A percentile compares a stretch with the other conserved stretches of the same genome.
Conservation (phyloP, 2,888 invertebrate species). For the Tipula vernalis region DNA sequence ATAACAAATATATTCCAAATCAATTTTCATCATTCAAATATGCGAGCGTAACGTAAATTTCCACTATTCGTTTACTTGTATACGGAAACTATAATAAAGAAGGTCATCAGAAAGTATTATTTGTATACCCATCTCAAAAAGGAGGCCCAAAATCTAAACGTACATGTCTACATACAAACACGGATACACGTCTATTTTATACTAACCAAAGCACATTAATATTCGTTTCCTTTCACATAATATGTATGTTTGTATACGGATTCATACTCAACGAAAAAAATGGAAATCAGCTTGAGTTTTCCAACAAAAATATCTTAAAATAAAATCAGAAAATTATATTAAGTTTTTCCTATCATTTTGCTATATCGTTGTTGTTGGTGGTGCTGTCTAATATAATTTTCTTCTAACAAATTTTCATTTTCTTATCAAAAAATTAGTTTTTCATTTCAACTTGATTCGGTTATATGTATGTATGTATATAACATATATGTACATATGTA, state of each 20-base stretch:
- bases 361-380: background rate
- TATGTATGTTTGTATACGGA: background rate
- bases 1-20: background rate
- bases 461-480: background rate
- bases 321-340: constrained; percentile 4
- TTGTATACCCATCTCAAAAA: background rate
- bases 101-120: background rate
- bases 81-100: background rate
- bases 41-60: background rate
- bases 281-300: background rate
- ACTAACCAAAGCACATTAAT: background rate
- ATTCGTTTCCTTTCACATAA: background rate
- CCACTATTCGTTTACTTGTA: background rate
- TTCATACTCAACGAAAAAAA: background rate
- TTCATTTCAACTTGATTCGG: constrained; percentile 4
- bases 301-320: background rate
- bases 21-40: background rate
- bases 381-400: background rate
- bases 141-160: background rate
- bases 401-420: background rate
- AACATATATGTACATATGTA: background rate
- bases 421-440: constrained; percentile 4
- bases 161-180: background rate
- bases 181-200: background rate
- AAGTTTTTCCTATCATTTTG: background rate